phyloP scores from a whole-genome alignment of 1,140 invertebrate genomes.

The Brachionus manjavacas region DNA sequence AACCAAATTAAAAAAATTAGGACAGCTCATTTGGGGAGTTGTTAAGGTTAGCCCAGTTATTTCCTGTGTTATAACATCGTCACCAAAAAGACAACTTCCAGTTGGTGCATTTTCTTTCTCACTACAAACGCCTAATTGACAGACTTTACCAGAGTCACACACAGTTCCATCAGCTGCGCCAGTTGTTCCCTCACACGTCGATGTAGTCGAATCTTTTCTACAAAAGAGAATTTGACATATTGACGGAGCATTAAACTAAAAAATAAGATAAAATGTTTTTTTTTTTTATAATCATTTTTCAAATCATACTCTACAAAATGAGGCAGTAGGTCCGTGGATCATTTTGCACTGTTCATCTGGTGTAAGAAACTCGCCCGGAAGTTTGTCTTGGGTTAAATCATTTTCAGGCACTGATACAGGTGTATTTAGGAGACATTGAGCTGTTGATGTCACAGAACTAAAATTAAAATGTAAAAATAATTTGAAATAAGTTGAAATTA shows the following conservation, averaged over 20 bases:
- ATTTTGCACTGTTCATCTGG: slow-evolving; percentile 41
- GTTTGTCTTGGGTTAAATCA: not conserved
- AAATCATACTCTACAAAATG: slow-evolving; percentile 8
- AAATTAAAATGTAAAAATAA: not conserved
- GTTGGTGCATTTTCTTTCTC: not conserved
- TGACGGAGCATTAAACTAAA: not conserved
- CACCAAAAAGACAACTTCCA: slow-evolving; percentile 8
- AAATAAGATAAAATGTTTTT: not conserved
- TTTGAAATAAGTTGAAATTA: no score
- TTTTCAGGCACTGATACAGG: not conserved
- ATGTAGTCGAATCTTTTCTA: not conserved
- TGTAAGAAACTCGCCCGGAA: not conserved
- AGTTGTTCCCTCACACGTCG: not conserved
- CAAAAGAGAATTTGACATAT: not conserved
- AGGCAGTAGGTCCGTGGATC: not conserved
- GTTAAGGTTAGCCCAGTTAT: not conserved
- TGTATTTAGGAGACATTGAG: not conserved
- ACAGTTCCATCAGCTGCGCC: slow-evolving; percentile 26
- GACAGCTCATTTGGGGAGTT: not conserved
- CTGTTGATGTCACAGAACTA: not conserved
- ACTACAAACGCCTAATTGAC: not conserved
- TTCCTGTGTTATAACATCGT: not conserved
- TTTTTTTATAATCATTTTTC: no score
- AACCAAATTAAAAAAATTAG: slow-evolving; percentile 7
- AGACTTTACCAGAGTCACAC: slow-evolving; percentile 19